Evolutionary conservation across 2,113 vertebrate species (phyloP).

Genomic region (Syngnathoides biaculeatus): DNA sequence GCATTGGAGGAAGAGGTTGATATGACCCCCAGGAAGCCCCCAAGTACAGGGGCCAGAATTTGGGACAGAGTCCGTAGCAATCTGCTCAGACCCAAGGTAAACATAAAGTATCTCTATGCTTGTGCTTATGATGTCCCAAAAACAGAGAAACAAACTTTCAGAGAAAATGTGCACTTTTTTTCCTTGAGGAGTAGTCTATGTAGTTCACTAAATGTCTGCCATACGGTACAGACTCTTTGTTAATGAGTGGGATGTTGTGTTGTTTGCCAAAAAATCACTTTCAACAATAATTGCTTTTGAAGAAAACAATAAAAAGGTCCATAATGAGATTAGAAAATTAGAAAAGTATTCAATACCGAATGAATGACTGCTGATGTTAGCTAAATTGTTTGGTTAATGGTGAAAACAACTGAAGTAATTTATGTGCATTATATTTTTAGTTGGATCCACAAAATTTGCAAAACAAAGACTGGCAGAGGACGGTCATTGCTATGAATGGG

Average conservation of each 20-base stretch:
- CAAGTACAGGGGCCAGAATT: conserved; percentile 52
- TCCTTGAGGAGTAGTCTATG: neutral
- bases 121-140: neutral
- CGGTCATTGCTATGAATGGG: conserved; percentile 89
- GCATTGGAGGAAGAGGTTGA: conserved; percentile 46
- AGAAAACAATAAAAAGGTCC: neutral
- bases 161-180: neutral
- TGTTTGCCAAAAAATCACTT: neutral
- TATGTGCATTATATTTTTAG: conserved; percentile 61
- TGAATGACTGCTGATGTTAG: neutral
- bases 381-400: neutral
- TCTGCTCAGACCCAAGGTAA: conserved; percentile 70
- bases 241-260: neutral
- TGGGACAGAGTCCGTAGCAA: conserved; percentile 66
- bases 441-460: conserved; percentile 88
- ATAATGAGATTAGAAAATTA: neutral
- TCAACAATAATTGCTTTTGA: neutral
- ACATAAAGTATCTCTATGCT: neutral
- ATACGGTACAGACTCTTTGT: neutral
- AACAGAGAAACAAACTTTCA: neutral
- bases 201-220: neutral
- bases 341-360: neutral
- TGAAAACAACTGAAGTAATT: neutral
- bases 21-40: conserved; percentile 29
- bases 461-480: conserved; percentile 95